A percentile compares a stretch with the other conserved stretches of the same genome.
phyloP scores from a whole-genome alignment of 1,140 invertebrate species.

The Euura lappo region DNA sequence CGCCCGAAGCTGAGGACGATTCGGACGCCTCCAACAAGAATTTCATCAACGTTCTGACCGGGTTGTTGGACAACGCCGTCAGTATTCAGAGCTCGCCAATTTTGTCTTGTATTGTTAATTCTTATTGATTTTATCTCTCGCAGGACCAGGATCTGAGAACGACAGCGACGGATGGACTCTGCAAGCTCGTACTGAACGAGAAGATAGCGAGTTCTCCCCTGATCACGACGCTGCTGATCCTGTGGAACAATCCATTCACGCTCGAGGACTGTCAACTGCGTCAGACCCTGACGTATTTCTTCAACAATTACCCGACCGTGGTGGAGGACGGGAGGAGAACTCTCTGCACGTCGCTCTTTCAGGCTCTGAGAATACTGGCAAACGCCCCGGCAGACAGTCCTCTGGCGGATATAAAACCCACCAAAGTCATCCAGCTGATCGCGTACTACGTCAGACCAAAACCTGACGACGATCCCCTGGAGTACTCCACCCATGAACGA shows the following conservation, averaged over 20 bases:
- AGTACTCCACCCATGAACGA: slow-evolving; percentile 47
- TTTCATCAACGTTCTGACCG: slow-evolving; percentile 49
- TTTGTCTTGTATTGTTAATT: no score
- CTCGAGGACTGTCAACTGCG: slow-evolving; percentile 61
- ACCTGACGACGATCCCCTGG: slow-evolving; percentile 22
- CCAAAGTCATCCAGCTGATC: slow-evolving; percentile 58
- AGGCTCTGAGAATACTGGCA: slow-evolving; percentile 71
- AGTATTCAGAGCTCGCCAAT: no score
- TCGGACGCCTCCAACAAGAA: slow-evolving; percentile 32
- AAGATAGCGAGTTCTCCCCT: slow-evolving; percentile 53
- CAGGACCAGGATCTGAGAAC: slow-evolving; percentile 48
- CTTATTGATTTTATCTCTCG: no score
- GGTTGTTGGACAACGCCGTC: slow-evolving; percentile 47
- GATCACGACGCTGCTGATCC: slow-evolving; percentile 64
- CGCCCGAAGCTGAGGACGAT: slow-evolving; percentile 18
- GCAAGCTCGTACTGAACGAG: slow-evolving; percentile 52
- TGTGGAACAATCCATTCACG: slow-evolving; percentile 65
- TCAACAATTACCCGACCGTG: slow-evolving; percentile 63
- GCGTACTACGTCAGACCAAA: slow-evolving; percentile 41
- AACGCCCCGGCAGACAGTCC: slow-evolving; percentile 75
- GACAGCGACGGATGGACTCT: slow-evolving; percentile 49
- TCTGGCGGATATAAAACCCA: slow-evolving; percentile 69
- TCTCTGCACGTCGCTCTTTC: slow-evolving; percentile 71
- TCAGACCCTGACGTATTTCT: slow-evolving; percentile 65
- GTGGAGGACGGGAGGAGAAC: slow-evolving; percentile 61